Evolutionary conservation across 2,888 invertebrate genomes (phyloP).

Genomic region (Muscina levida): DNA sequence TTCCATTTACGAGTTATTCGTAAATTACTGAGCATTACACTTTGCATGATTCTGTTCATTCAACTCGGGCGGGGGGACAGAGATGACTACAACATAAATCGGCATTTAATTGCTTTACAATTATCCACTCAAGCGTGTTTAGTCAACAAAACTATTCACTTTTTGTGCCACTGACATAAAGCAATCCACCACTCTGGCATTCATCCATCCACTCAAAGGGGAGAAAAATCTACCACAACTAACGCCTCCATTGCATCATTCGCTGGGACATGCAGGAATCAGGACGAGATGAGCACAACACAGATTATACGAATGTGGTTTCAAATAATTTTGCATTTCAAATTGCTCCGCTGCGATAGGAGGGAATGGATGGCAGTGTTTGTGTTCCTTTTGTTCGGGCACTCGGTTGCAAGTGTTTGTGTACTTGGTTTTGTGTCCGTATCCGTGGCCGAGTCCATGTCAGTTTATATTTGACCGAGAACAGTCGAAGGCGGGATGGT

Average conservation of each 20-base stretch:
- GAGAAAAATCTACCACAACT: neutral
- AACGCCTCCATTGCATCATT: neutral
- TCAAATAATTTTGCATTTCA: constrained; percentile 58
- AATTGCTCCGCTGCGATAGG: constrained; percentile 39
- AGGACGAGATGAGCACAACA: constrained; percentile 1
- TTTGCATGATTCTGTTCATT: too few species aligned
- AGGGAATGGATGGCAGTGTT: constrained; percentile 17
- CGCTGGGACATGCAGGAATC: neutral
- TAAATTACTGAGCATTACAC: too few species aligned
- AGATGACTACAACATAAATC: constrained; percentile 20
- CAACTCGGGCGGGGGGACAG: too few species aligned
- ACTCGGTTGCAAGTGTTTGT: neutral
- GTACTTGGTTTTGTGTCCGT: neutral
- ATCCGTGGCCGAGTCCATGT: neutral
- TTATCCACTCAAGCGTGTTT: constrained; percentile 60
- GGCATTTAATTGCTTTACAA: constrained; percentile 46
- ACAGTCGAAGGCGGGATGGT: neutral
- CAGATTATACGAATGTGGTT: constrained; percentile 46
- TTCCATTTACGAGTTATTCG: too few species aligned
- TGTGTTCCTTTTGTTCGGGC: constrained; percentile 49
- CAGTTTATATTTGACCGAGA: neutral
- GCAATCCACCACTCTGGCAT: neutral
- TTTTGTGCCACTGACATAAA: constrained; percentile 11
- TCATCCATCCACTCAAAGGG: constrained; percentile 11
- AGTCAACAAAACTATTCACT: constrained; percentile 29